phyloP scores from a whole-genome alignment of 2,888 invertebrate species.

The Thecocarcelia acutangulata region DNA sequence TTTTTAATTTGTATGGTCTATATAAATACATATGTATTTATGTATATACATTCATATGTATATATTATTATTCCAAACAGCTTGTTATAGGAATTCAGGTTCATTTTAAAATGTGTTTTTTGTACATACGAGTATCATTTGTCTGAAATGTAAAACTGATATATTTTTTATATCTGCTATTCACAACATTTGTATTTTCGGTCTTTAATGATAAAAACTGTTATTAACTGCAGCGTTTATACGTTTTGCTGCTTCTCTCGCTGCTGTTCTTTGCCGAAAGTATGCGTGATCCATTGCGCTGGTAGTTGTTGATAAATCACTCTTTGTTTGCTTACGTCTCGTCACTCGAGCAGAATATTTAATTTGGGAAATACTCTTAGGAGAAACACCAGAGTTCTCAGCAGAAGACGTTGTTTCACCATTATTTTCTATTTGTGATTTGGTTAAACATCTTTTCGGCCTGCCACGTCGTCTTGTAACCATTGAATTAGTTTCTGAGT shows the following conservation, averaged over 20 bases:
- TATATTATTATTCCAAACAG: too few species aligned
- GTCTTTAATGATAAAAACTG: slow-evolving; percentile 31
- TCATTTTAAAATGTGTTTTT: too few species aligned
- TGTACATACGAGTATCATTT: too few species aligned
- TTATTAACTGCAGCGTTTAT: slow-evolving; percentile 34
- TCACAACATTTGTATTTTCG: too few species aligned
- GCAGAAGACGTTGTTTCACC: not conserved
- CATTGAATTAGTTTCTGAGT: not conserved
- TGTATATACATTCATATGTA: too few species aligned
- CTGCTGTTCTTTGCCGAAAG: slow-evolving; percentile 43
- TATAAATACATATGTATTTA: too few species aligned
- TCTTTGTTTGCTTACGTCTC: slow-evolving; percentile 27
- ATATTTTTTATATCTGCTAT: too few species aligned
- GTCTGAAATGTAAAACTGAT: too few species aligned
- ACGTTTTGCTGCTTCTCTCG: slow-evolving; percentile 51
- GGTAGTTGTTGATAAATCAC: not conserved
- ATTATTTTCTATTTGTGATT: not conserved
- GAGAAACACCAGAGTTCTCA: not conserved
- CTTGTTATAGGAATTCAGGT: too few species aligned
- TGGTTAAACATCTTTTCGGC: slow-evolving; percentile 25
- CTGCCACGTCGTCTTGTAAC: slow-evolving; percentile 36
- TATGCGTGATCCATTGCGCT: slow-evolving; percentile 44
- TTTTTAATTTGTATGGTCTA: too few species aligned
- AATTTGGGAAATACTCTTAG: not conserved
- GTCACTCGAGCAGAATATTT: slow-evolving; percentile 6